phyloP scores from a whole-genome alignment of 2,888 invertebrate species.

The Drosophila flavopinicola region DNA sequence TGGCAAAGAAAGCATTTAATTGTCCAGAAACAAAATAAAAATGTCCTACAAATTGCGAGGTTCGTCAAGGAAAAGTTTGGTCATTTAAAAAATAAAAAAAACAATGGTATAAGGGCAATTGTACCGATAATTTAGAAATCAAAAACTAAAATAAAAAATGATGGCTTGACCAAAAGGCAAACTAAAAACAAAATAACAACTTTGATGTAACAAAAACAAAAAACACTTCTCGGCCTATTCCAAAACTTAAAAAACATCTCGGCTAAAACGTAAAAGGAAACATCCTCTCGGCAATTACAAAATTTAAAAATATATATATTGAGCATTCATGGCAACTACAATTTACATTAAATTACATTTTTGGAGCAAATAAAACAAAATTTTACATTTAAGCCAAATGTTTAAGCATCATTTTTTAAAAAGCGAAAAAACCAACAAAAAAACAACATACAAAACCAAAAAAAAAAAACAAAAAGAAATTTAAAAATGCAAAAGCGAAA shows the following conservation, averaged over 20 bases:
- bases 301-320: constrained; percentile 37
- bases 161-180: constrained; percentile 52
- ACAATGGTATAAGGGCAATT: constrained; percentile 20
- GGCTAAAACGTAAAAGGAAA: constrained; percentile 51
- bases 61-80: constrained; percentile 50
- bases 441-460: constrained; percentile 29
- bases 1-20: constrained; percentile 28
- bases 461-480: constrained; percentile 27
- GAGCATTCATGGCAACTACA: constrained; percentile 64
- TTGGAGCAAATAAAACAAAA: constrained; percentile 75
- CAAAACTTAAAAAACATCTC: constrained; percentile 53
- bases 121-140: constrained; percentile 31
- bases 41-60: constrained; percentile 18
- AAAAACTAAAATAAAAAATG: constrained; percentile 43
- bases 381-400: constrained; percentile 72
- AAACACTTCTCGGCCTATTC: constrained; percentile 59
- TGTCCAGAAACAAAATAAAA: constrained; percentile 16
- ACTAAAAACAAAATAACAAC: constrained; percentile 23
- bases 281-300: constrained; percentile 64
- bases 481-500: constrained; percentile 41
- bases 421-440: constrained; percentile 24
- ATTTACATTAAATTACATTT: constrained; percentile 73
- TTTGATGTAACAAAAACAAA: constrained; percentile 34
- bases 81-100: constrained; percentile 21
- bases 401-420: constrained; percentile 82